Conservation (phyloP, 1,140 invertebrate species). For the Camponotus vicinus region DNA sequence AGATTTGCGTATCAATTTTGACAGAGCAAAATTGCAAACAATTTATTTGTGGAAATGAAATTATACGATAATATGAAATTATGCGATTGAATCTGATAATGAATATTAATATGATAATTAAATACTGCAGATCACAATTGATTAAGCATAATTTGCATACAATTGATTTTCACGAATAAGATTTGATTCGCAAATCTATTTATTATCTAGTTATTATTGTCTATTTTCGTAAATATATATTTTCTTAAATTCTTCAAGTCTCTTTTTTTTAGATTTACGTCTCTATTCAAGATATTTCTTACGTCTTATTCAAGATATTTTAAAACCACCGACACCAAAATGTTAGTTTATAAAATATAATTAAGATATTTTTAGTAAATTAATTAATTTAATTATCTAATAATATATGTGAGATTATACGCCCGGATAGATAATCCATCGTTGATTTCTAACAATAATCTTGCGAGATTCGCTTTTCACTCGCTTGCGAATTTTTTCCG, state of each 20-base stretch:
- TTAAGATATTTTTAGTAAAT: neutral
- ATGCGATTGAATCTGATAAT: neutral
- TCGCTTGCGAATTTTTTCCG: conserved; percentile 6
- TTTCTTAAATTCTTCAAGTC: neutral
- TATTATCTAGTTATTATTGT: neutral
- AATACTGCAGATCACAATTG: neutral
- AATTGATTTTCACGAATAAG: neutral
- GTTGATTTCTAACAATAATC: conserved; percentile 37
- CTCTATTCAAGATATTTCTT: neutral
- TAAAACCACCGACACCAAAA: neutral
- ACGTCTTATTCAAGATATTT: neutral
- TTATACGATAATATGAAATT: neutral
- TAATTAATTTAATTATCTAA: neutral
- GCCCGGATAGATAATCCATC: neutral
- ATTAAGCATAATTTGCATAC: neutral
- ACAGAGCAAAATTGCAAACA: neutral
- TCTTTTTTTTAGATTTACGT: conserved; percentile 7
- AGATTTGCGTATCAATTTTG: neutral
- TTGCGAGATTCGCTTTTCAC: conserved; percentile 19
- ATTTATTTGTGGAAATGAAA: conserved; percentile 8
- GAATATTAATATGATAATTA: conserved; percentile 23
- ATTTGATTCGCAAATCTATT: neutral
- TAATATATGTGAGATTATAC: neutral
- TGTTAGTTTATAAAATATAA: neutral
- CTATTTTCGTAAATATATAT: neutral